Conservation (phyloP, 2,797 vertebrate genomes). For the Myotis myotis region DNA sequence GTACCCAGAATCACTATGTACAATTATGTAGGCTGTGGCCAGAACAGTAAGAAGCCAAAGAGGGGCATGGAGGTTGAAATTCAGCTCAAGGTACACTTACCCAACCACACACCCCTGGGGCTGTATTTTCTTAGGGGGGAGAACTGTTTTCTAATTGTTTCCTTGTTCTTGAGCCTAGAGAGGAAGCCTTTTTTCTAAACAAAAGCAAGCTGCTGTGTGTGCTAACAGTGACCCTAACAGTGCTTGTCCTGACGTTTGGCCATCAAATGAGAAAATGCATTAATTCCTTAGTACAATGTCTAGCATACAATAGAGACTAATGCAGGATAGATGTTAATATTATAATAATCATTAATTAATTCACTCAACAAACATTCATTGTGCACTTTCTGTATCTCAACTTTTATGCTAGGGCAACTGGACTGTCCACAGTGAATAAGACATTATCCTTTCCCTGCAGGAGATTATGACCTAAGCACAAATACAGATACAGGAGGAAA, state of each 20-base stretch:
- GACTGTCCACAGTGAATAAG: not conserved
- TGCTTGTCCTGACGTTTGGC: not conserved
- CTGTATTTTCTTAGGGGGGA: not conserved
- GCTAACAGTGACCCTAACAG: not conserved
- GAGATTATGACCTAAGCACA: not conserved
- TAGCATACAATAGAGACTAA: not conserved
- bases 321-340: not conserved
- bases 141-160: not conserved
- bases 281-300: not conserved
- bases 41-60: not conserved
- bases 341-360: not conserved
- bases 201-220: not conserved
- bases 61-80: not conserved
- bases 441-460: not conserved
- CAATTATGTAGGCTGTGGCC: no score
- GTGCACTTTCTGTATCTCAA: not conserved
- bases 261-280: not conserved
- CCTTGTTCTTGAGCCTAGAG: not conserved
- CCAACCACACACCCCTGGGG: not conserved
- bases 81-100: not conserved
- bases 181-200: not conserved
- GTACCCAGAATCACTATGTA: no score
- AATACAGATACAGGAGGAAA: not conserved
- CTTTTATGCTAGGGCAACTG: not conserved
- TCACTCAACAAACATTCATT: not conserved